Conservation (phyloP, 2,113 vertebrate genomes). For the Chitala chitala region DNA sequence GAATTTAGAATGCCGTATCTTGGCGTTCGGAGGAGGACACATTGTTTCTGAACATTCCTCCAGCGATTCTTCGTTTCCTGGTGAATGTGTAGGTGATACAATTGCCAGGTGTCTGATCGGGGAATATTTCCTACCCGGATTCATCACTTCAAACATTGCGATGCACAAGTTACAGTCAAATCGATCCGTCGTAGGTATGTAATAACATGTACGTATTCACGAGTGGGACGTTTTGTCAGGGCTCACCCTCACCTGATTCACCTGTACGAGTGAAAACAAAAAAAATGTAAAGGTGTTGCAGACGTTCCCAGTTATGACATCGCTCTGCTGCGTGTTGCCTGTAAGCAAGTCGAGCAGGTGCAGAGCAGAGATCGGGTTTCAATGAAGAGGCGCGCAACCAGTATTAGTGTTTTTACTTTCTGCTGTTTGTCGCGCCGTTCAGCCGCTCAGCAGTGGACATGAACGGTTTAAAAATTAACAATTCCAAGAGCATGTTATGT, state of each 20-base stretch:
- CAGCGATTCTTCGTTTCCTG: neutral
- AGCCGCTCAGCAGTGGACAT: too few relatives aligned
- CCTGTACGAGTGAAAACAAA: neutral
- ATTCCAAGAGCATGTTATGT: too few relatives aligned
- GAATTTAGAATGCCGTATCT: slow-evolving; percentile 47
- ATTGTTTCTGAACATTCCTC: slow-evolving; percentile 26
- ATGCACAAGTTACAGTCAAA: neutral
- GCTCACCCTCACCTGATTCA: slow-evolving; percentile 15
- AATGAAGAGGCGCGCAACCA: slow-evolving; percentile 30
- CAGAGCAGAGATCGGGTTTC: slow-evolving; percentile 45
- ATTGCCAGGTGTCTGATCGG: slow-evolving; percentile 32
- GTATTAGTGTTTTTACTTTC: neutral
- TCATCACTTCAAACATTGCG: slow-evolving; percentile 42
- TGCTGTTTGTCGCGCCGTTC: neutral
- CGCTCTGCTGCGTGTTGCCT: slow-evolving; percentile 21
- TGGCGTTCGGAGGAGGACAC: slow-evolving; percentile 39
- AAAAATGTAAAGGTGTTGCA: slow-evolving; percentile 3
- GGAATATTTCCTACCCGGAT: slow-evolving; percentile 49
- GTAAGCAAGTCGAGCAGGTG: slow-evolving; percentile 47
- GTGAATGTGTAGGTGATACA: slow-evolving; percentile 11
- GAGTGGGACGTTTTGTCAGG: neutral
- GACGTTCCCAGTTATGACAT: neutral
- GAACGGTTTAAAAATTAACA: too few relatives aligned
- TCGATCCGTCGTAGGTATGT: neutral
- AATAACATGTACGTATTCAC: neutral